Conservation (phyloP, 1,140 invertebrate species). For the Drosophila setifemur region DNA sequence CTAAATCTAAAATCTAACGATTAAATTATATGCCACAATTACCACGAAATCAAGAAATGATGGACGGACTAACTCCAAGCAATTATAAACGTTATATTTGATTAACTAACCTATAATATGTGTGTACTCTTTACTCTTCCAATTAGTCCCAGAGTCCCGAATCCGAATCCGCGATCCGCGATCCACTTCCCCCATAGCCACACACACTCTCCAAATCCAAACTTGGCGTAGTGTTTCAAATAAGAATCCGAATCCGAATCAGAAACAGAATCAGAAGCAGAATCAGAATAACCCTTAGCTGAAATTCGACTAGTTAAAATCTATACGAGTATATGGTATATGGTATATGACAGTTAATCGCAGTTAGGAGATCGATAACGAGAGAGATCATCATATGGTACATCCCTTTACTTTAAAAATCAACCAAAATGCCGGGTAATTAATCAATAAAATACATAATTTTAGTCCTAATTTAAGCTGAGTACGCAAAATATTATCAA, state of each 20-base stretch:
- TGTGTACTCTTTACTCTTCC: constrained; percentile 71
- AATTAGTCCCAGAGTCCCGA: constrained; percentile 36
- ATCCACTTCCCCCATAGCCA: constrained; percentile 10
- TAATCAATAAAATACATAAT: constrained; percentile 74
- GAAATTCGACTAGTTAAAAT: constrained; percentile 75
- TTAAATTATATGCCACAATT: constrained; percentile 58
- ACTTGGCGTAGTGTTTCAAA: constrained; percentile 63
- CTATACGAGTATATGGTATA: constrained; percentile 29
- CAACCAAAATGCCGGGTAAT: constrained; percentile 75
- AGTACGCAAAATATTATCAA: constrained; percentile 42
- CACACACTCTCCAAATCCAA: constrained; percentile 4
- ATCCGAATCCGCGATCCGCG: neutral
- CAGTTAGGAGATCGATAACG: neutral
- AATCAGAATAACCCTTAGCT: constrained; percentile 55
- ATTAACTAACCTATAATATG: constrained; percentile 40
- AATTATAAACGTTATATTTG: constrained; percentile 58
- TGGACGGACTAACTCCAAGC: constrained; percentile 72
- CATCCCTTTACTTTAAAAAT: constrained; percentile 43
- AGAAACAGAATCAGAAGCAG: constrained; percentile 9
- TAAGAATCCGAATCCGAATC: constrained; percentile 9
- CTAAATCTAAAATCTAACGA: constrained; percentile 28
- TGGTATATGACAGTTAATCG: constrained; percentile 4
- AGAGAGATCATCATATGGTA: constrained; percentile 50
- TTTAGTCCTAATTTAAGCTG: constrained; percentile 68
- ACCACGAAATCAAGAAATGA: constrained; percentile 41